Evolutionary conservation across 2,888 invertebrate genomes (phyloP), one percentile per base, ranked within the genome.

Genomic region (Podabrus alpinus): DNA sequence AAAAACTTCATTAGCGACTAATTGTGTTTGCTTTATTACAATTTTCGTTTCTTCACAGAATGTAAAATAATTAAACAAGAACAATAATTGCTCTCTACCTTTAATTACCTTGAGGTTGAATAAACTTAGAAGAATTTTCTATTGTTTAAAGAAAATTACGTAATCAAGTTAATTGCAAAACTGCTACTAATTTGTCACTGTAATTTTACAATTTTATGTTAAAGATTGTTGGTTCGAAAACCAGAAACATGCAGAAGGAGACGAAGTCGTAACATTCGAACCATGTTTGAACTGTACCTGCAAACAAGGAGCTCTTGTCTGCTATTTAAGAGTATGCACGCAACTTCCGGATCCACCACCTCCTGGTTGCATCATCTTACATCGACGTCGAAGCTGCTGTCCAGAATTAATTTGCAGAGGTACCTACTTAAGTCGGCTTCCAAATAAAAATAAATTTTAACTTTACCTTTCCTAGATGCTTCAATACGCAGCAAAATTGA

Each of bases 241-340:
- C 24, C 90, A 90, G 72, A 91, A 90, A 87, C 92, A 92, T 86
- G 89, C 89, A 9, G 92, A 92, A 82, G 93, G 93, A 59, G 88
- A 90, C 60, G 87, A 90, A 75, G 94, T 95, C 80, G 86, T 88
- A 76, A 93, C 94, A 72, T 89, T 90, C 71, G 94, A 94, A 86
- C 92, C 94, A 24, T 96, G 96, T 85, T 88, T 96, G 73, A 92
- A 90, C 81, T 96, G 96, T 87, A 90, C 91, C 79, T 96, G 96
- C 87, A 89, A 88, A 66, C 90, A 90, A 69, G 93, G 93, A 77
- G 92, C 93, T 62, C 88, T 95, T 69, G 89, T 94, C 24, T 96
- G 96, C 86, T 92, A 94, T 69, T 89, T 95, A 75, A 90, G 94
- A 78, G 92, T 95, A 10, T 96, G 96, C 85, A 92, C 93, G 5